phyloP scores from a whole-genome alignment of 2,113 vertebrate species.

The Crypturellus undulatus region DNA sequence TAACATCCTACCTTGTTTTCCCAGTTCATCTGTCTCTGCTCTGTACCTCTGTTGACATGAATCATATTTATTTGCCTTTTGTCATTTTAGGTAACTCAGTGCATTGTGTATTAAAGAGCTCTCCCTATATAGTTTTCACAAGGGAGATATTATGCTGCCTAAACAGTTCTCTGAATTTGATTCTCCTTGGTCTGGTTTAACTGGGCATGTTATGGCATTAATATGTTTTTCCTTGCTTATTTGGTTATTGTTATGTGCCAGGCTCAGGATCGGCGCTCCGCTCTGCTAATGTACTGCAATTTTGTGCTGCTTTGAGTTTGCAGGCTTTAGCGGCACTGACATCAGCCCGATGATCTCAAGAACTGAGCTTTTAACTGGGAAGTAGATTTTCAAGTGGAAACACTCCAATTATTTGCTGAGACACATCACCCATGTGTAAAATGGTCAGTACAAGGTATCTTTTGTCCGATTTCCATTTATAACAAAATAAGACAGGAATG shows the following conservation, averaged over 20 bases:
- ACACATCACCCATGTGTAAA: background rate
- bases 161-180: background rate
- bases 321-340: background rate
- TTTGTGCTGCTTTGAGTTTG: background rate
- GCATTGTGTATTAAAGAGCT: background rate
- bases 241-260: background rate
- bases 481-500: background rate
- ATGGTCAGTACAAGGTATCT: background rate
- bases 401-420: background rate
- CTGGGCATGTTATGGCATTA: background rate
- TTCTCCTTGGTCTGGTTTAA: background rate
- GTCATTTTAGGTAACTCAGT: background rate
- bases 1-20: background rate
- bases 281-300: background rate
- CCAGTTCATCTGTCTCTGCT: background rate
- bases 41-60: background rate
- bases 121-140: background rate
- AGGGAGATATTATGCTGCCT: background rate
- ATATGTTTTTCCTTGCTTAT: background rate
- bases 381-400: background rate
- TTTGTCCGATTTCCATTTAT: background rate
- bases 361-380: background rate
- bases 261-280: background rate
- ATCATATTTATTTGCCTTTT: constrained; percentile 20
- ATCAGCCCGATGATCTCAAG: background rate